phyloP scores from a whole-genome alignment of 1,140 invertebrate species.

The Lineus longissimus region DNA sequence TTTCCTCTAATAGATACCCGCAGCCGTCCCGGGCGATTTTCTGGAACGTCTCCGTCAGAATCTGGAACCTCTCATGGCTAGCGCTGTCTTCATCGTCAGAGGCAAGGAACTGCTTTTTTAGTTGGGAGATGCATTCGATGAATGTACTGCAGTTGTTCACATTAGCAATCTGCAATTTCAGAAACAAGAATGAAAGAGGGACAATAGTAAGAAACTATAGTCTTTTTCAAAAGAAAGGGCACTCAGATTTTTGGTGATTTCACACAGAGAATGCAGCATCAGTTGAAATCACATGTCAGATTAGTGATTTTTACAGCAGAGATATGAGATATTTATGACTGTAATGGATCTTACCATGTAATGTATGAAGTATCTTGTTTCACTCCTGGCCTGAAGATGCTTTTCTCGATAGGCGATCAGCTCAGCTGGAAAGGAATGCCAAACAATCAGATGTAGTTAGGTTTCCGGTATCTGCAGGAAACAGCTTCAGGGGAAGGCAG shows the following conservation, averaged over 20 bases:
- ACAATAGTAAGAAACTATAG: no score
- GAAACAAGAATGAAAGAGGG: no score
- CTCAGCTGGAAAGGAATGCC: slow-evolving; percentile 59
- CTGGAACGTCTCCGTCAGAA: slow-evolving; percentile 37
- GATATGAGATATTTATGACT: no score
- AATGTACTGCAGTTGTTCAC: slow-evolving; percentile 89
- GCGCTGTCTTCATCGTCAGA: slow-evolving; percentile 28
- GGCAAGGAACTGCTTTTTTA: slow-evolving; percentile 74
- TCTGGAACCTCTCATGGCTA: slow-evolving; percentile 44
- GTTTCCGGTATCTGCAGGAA: no score
- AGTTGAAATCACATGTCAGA: no score
- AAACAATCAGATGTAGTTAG: no score
- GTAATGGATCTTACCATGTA: slow-evolving; percentile 67
- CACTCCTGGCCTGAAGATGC: slow-evolving; percentile 68
- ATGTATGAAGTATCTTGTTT: slow-evolving; percentile 75
- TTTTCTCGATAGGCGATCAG: slow-evolving; percentile 78
- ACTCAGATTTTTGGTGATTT: no score
- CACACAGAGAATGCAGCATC: no score
- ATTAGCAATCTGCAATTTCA: slow-evolving; percentile 68
- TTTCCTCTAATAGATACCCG: slow-evolving; percentile 81
- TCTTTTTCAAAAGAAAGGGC: no score
- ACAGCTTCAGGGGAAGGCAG: no score
- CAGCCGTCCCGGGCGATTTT: slow-evolving; percentile 37
- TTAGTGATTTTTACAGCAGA: no score
- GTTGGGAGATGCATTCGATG: slow-evolving; percentile 78